phyloP scores from a whole-genome alignment of 2,888 invertebrate species.

The Hypselothyrea guttata region DNA sequence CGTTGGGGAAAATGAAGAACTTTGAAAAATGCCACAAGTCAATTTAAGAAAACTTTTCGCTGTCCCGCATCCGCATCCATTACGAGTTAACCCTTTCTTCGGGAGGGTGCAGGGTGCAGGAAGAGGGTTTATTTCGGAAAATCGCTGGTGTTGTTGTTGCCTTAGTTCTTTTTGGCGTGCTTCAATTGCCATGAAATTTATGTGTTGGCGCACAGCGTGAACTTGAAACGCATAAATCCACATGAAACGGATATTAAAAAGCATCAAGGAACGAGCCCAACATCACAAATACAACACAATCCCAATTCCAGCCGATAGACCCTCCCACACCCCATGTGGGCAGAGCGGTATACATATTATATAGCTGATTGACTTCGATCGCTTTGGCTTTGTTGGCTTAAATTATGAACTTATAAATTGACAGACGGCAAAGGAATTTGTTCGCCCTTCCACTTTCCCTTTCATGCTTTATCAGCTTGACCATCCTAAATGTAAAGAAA shows the following conservation, averaged over 20 bases:
- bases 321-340: conserved; percentile 7
- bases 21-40: conserved; percentile 72
- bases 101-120: too few relatives aligned
- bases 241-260: conserved; percentile 75
- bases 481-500: too few relatives aligned
- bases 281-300: conserved; percentile 15
- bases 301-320: conserved; percentile 11
- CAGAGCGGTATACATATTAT: conserved; percentile 42
- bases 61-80: conserved; percentile 27
- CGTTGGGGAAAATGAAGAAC: conserved; percentile 29
- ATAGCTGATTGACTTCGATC: conserved; percentile 71
- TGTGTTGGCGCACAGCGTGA: conserved; percentile 71
- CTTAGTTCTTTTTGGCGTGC: conserved; percentile 42
- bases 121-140: conserved; percentile 2
- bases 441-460: not conserved
- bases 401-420: conserved; percentile 73
- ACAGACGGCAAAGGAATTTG: conserved; percentile 45
- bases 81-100: conserved; percentile 57
- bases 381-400: conserved; percentile 55
- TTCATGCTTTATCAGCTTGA: not conserved
- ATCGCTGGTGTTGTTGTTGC: conserved; percentile 11
- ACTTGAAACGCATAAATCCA: conserved; percentile 73
- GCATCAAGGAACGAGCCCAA: conserved; percentile 58
- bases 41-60: conserved; percentile 56
- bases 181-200: conserved; percentile 74